These are phyloP conservation scores for Tyrannus savana DNA, from an alignment of 2,113 vertebrate species.

Conservation along the genomic window DNA sequence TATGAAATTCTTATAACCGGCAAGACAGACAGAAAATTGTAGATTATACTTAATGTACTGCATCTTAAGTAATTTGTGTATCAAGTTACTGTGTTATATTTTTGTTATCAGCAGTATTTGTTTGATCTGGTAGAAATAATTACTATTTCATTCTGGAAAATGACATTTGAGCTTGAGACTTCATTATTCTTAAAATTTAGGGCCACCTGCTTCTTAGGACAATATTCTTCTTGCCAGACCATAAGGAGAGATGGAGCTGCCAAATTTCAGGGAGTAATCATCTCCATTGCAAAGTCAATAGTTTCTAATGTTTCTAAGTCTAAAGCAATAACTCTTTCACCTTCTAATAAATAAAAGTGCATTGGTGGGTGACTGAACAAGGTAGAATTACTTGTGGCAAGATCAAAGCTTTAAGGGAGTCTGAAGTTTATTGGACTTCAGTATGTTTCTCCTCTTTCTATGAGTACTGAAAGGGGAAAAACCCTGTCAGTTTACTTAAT, in stretches of 20 bases:
- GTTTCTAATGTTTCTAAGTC: slow-evolving; percentile 44
- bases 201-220: slow-evolving; percentile 57
- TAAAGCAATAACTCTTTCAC: slow-evolving; percentile 44
- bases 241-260: slow-evolving; percentile 33
- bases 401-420: slow-evolving; percentile 39
- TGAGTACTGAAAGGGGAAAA: not conserved
- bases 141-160: not conserved
- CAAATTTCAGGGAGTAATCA: slow-evolving; percentile 58
- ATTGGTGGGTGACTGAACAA: slow-evolving; percentile 24
- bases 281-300: slow-evolving; percentile 65
- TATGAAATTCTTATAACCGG: not conserved
- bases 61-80: not conserved
- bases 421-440: slow-evolving; percentile 12
- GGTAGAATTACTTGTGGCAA: slow-evolving; percentile 57
- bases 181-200: slow-evolving; percentile 17
- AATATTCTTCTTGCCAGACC: slow-evolving; percentile 57
- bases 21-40: not conserved
- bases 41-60: not conserved
- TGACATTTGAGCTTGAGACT: not conserved
- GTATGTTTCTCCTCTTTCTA: slow-evolving; percentile 17
- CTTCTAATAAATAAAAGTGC: not conserved
- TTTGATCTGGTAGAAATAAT: slow-evolving; percentile 25
- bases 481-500: not conserved
- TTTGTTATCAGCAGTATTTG: not conserved
- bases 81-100: not conserved